These are phyloP conservation scores for Onychomys torridus DNA, from an alignment of 2,797 vertebrate species.

Conservation along the genomic window DNA sequence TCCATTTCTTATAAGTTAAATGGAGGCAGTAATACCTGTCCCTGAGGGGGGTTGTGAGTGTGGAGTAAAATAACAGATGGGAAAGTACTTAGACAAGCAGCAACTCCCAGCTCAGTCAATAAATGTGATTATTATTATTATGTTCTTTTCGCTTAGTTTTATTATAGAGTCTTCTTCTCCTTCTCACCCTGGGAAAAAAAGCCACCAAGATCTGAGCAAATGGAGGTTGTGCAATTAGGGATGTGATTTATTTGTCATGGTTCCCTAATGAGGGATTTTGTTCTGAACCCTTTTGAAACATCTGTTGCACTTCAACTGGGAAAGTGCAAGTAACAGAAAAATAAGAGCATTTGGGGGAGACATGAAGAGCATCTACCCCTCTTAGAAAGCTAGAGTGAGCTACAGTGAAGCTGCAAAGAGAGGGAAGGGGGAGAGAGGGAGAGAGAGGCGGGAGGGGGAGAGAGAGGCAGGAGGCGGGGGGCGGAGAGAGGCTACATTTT, in stretches of 20 bases:
- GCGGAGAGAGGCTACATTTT: constrained; percentile 40
- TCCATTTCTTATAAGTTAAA: constrained; percentile 37
- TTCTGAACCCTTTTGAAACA: constrained; percentile 80
- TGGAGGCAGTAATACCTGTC: not conserved
- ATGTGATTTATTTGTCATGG: constrained; percentile 76
- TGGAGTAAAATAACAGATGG: constrained; percentile 48
- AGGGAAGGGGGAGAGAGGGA: not conserved
- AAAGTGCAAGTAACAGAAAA: constrained; percentile 83
- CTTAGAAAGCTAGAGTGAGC: not conserved
- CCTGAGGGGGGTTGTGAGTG: not conserved
- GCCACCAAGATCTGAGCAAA: constrained; percentile 66
- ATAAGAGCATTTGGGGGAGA: constrained; percentile 65
- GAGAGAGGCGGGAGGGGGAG: not conserved
- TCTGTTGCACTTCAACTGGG: constrained; percentile 85
- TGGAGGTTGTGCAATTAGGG: constrained; percentile 72
- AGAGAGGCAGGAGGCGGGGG: not conserved
- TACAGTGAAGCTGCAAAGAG: not conserved
- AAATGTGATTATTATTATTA: constrained; percentile 49
- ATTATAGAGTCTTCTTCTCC: constrained; percentile 42
- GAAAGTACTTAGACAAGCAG: not conserved
- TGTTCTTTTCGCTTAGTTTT: constrained; percentile 60
- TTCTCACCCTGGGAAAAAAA: constrained; percentile 66
- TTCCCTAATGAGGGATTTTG: constrained; percentile 81
- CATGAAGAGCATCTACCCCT: constrained; percentile 67
- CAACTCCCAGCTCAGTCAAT: not conserved